Evolutionary conservation across 1,140 invertebrate genomes (phyloP).

Genomic region (Brachionus rotundiformis): DNA sequence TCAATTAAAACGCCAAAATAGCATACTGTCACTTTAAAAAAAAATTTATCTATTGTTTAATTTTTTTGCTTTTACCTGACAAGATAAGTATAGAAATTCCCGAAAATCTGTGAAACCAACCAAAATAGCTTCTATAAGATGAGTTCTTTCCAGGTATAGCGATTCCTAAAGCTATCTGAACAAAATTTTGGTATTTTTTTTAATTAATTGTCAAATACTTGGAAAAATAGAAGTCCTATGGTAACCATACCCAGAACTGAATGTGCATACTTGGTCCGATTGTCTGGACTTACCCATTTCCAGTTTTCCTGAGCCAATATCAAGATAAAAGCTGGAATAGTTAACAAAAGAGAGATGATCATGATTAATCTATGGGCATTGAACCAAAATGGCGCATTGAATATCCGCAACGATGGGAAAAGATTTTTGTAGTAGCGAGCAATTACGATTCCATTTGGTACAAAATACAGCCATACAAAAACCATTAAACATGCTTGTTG

Average conservation of each 20-base stretch:
- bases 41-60: background rate
- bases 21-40: background rate
- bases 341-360: background rate
- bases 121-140: background rate
- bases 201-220: no score
- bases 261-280: background rate
- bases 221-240: conserved; percentile 13
- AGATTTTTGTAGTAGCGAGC: conserved; percentile 30
- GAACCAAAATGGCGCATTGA: conserved; percentile 18
- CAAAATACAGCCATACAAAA: conserved; percentile 31
- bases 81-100: conserved; percentile 6
- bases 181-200: background rate
- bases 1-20: conserved; percentile 25
- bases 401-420: background rate
- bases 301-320: background rate
- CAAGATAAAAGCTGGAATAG: conserved; percentile 4
- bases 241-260: conserved; percentile 40
- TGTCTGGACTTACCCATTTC: conserved; percentile 36
- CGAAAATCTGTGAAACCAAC: conserved; percentile 30
- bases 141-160: background rate
- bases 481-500: conserved; percentile 32
- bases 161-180: conserved; percentile 15
- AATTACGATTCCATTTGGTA: conserved; percentile 16
- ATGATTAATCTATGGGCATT: conserved; percentile 2
- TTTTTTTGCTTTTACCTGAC: background rate